Evolutionary conservation across 2,113 vertebrate genomes (phyloP), one percentile per base, ranked within the genome.

Genomic region (Chionis minor): DNA sequence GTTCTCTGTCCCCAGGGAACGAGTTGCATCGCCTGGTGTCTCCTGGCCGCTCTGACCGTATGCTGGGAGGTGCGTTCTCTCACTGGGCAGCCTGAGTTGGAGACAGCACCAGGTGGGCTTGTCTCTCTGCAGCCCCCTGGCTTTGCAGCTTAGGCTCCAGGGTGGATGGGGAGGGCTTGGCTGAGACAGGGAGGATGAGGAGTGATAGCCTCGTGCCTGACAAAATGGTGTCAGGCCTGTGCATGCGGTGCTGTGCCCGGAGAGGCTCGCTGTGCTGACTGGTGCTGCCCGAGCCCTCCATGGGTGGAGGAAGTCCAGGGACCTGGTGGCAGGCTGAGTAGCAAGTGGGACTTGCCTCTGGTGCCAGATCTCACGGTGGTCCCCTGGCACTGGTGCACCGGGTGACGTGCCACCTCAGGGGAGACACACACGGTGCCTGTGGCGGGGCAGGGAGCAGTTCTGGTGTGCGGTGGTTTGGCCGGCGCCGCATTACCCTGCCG

Each of bases 251-350:
- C 66, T 44, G 42, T 62, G 56, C 75, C 55, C 35, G 4, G 24
- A 61, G 54, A 55, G 58, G 9, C 62, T 74, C 0, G 1, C 42
- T 45, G 67, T 3, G 3, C 32, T 0, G 3, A 10, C 59, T 73
- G 40, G 59, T 6, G 5, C 54, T 81, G 69, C 61, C 23, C 1
- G 0, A 49, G 42, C 28, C 81, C 28, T 52, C 26, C 1, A 0
- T 54, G 51, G n/a, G 17, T 70, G 73, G 30, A 84, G 59, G n/a
- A 66, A 28, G 59, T 19, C 45, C 1, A 0, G 35, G 66, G 52
- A 10, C 42, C 35, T 35, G 40, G n/a, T 66, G 66, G 40, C 35
- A 90, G 55, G 23, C 12, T 2, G 2, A 74, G 40, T 9, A 66
- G 59, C 33, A 67, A 73, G 52, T 2, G 12, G 47, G 62, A 67